phyloP scores from a whole-genome alignment of 2,797 vertebrate genomes.

The Sebastes baramenuke region DNA sequence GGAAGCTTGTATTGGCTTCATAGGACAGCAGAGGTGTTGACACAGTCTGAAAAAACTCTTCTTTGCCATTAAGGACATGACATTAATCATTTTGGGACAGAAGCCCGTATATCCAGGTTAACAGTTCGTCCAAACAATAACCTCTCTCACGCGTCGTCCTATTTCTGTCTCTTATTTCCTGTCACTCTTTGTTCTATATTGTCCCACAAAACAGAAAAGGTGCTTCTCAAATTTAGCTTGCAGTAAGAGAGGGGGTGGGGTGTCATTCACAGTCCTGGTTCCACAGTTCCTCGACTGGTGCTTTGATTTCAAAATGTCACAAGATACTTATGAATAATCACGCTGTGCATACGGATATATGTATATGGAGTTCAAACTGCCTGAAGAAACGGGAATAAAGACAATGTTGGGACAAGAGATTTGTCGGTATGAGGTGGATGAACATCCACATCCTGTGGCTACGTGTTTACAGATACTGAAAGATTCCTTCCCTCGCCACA shows the following conservation, averaged over 20 bases:
- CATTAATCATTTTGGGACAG: neutral
- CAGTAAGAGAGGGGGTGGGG: neutral
- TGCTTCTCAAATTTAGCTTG: neutral
- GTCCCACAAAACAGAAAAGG: slow-evolving; percentile 4
- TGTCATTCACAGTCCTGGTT: neutral
- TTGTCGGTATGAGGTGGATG: too few relatives aligned
- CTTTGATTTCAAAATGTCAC: neutral
- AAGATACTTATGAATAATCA: neutral
- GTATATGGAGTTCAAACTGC: neutral
- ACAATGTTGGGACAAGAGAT: neutral
- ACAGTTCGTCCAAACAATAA: neutral
- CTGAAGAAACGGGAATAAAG: neutral
- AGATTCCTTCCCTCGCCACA: neutral
- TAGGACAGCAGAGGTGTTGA: too few relatives aligned
- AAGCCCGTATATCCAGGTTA: neutral
- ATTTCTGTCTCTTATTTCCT: slow-evolving; percentile 12
- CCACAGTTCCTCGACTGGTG: neutral
- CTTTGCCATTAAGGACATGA: neutral
- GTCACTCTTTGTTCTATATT: slow-evolving; percentile 10
- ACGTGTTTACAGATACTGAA: neutral
- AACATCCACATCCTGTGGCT: neutral
- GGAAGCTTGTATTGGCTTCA: rapidly evolving
- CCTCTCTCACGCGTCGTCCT: neutral
- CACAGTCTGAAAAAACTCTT: neutral
- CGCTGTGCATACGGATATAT: too few relatives aligned